Base-by-base conservation (phyloP, 2,113 vertebrate genomes). In the Microtus oregoni region DNA sequence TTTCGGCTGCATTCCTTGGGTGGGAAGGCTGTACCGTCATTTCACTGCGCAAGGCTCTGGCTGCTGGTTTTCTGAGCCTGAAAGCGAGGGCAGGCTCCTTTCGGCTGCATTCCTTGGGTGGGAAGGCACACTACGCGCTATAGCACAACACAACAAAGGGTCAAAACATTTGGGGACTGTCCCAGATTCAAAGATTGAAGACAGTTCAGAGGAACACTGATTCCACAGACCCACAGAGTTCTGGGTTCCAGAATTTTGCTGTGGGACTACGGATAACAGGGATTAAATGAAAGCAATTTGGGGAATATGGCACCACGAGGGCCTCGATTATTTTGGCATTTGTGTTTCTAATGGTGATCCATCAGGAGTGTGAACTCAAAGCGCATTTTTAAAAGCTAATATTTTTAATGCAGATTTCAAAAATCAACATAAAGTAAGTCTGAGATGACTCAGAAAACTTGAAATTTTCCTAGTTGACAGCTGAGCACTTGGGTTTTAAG, bases 371-470 rank as follows among this genome's bases (percentile, higher is more conserved):
- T 44, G 41, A 82, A 52, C 92, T 86, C 50, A 70, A 68, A 44
- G 79, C 82, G 63, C 13, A 28, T 32, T 76, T 86, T 20, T 19
- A 79, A 79, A 79, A 87, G 38, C 65, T 19, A 72, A 81, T 38
- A 83, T 63, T 81, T 30, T 92, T 92, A 95, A 92, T 30, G 44
- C 20, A 76, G 50, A 82, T 61, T 78, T 93, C 6, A 20, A 85
- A 93, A 87, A 78, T n/a, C 58, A 28, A 90, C 22, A 47, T 58
- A 75, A 86, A 86, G 68, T 91, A 55, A 89, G 35, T 65, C 76
- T 83, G n/a, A 78, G 30, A 14, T 26, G 6, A 73, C 17, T 75
- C 68, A 79, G 70, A 95, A 91, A 94, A 4, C 55, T 89, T 32
- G 88, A 75, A 86, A 91, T 17, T 44, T 92, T 65, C 61, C 24